phyloP scores from a whole-genome alignment of 2,797 vertebrate genomes.

The Acridotheres tristis region DNA sequence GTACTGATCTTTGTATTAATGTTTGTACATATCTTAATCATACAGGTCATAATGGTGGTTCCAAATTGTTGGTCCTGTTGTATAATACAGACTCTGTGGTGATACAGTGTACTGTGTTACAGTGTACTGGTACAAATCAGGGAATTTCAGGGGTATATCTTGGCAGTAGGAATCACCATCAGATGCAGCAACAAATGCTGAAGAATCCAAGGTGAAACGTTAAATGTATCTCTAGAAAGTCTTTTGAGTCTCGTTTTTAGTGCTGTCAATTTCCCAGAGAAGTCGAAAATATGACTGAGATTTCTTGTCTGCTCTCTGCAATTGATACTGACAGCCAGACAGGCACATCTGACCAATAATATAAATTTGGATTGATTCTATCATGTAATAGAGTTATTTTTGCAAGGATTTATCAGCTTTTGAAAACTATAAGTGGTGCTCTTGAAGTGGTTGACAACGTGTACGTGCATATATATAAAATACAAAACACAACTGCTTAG shows the following conservation, averaged over 20 bases:
- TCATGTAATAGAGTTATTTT: conserved; percentile 1
- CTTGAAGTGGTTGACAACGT: neutral
- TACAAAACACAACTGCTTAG: neutral
- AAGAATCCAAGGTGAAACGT: neutral
- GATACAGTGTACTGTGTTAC: neutral
- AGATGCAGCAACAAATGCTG: neutral
- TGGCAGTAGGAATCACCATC: neutral
- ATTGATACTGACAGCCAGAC: neutral
- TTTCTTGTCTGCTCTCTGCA: neutral
- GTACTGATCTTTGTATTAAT: neutral
- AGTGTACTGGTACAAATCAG: neutral
- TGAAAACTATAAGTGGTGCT: neutral
- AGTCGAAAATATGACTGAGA: neutral
- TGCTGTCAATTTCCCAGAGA: neutral
- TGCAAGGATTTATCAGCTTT: neutral
- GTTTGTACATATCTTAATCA: neutral
- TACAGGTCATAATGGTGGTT: neutral
- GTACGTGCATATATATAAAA: neutral
- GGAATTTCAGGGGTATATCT: neutral
- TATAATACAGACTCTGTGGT: neutral
- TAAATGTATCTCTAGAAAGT: neutral
- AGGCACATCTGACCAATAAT: neutral
- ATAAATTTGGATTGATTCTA: neutral
- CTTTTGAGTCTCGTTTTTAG: neutral
- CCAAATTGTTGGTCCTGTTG: neutral